Evolutionary conservation across 1,140 invertebrate genomes (phyloP).

Genomic region (Cecropterus lyciades): DNA sequence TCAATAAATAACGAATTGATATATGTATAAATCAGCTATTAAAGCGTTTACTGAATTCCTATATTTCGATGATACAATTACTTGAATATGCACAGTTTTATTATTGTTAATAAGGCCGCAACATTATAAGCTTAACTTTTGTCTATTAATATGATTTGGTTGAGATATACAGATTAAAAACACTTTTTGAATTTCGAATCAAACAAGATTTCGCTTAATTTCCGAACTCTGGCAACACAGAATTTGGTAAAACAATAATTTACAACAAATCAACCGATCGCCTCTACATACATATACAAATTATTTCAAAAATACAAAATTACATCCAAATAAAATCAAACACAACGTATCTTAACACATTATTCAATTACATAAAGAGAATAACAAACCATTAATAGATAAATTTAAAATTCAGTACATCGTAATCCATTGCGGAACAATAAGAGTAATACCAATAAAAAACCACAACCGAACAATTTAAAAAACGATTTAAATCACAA

Average conservation of each 20-base stretch:
- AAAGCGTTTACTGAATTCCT: not conserved
- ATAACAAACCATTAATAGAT: conserved; percentile 30
- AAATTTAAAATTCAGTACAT: conserved; percentile 38
- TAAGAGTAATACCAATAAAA: conserved; percentile 36
- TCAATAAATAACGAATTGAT: not conserved
- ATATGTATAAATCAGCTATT: not conserved
- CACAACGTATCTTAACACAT: conserved; percentile 9
- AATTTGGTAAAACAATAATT: not conserved
- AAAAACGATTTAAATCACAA: conserved; percentile 41
- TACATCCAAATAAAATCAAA: conserved; percentile 3
- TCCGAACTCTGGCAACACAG: too few relatives aligned
- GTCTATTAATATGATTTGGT: not conserved
- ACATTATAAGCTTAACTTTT: conserved; percentile 13
- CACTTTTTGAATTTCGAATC: too few relatives aligned
- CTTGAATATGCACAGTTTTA: conserved; percentile 3
- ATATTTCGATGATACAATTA: not conserved
- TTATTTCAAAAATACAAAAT: conserved; percentile 9
- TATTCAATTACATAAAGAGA: conserved; percentile 25
- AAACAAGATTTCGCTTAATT: too few relatives aligned
- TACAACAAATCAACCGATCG: not conserved
- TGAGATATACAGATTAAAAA: not conserved
- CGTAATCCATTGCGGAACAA: conserved; percentile 20
- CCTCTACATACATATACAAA: not conserved
- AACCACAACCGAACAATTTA: conserved; percentile 46
- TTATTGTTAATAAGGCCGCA: conserved; percentile 29